phyloP scores from a whole-genome alignment of 2,113 vertebrate genomes.

The Carassius gibelio region DNA sequence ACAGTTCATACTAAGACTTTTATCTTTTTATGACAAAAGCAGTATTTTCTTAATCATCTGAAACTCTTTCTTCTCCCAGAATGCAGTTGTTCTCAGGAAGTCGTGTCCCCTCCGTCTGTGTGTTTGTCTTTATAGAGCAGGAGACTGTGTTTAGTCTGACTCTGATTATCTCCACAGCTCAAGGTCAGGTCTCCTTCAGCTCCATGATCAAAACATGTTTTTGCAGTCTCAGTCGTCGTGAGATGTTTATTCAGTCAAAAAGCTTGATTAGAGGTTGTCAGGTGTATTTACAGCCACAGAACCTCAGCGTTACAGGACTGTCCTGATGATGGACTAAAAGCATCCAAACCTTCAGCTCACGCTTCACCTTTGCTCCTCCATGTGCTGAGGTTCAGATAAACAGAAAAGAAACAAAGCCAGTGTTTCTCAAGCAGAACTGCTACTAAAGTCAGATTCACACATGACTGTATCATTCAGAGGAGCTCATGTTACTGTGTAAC shows the following conservation, averaged over 20 bases:
- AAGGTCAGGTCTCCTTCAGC: not conserved
- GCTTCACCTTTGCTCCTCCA: not conserved
- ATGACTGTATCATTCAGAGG: too few relatives aligned
- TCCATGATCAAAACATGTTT: not conserved
- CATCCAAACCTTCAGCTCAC: not conserved
- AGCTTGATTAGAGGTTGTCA: not conserved
- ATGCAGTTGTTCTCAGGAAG: too few relatives aligned
- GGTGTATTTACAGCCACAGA: not conserved
- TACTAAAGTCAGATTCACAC: too few relatives aligned
- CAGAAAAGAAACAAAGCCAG: not conserved
- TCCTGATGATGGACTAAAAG: conserved; percentile 6
- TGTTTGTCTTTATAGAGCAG: too few relatives aligned
- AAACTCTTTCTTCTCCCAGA: too few relatives aligned
- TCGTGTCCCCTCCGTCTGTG: too few relatives aligned
- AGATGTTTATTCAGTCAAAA: not conserved
- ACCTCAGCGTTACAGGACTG: not conserved
- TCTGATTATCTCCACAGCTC: not conserved
- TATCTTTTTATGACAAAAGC: too few relatives aligned
- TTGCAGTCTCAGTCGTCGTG: not conserved
- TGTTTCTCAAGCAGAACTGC: not conserved
- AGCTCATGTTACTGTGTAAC: too few relatives aligned
- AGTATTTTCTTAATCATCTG: too few relatives aligned
- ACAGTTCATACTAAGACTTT: not conserved
- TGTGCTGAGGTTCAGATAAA: not conserved
- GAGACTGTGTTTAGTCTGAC: not conserved